Evolutionary conservation across 37 sponge, comb jelly and placozoan genomes (phyloP), one percentile per base, ranked within the genome.

Genomic region (Halisarca cf. caerulea): DNA sequence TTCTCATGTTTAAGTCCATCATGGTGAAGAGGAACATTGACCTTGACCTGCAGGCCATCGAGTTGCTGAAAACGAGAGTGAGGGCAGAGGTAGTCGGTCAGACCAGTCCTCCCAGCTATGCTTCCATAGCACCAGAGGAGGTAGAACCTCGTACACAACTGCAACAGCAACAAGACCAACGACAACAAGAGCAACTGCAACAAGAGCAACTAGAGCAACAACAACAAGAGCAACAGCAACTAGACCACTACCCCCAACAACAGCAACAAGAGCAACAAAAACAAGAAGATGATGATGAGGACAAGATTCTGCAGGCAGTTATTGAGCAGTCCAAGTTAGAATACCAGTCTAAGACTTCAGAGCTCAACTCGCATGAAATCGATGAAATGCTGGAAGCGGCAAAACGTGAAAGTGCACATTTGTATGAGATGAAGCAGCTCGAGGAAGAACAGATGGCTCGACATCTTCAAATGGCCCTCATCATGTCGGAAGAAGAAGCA

Each of bases 21-120:
- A 94, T 96, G 96, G 90, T 89, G 23, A 78, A 86, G 27, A 81
- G 80, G 32, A 94, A 96, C 43, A 86, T 74, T 47, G 94, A 90
- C 21, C 86, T 95, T 24, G 88, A 95, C 39, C 38, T 61, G 32
- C 82, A 92, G 47, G 96, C 91, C 40, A 25, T 92, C 0, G 81
- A 77, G 2, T 23, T 89, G 18, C 54, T 88, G 66, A 42, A 59
- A 3, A 23, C 30, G 64, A n/a, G 30, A 62, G 64, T 23, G 5
- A 23, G 64, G 51, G 9, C 51, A 47, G 51, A 47, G 51, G 51
- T 14, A 47, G 9, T 11, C 51, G 9, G 11, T 47, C 51, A 47
- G 51, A 14, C 51, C 11, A 11, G 11, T 47, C 51, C 51, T 47
- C 51, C 51, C 51, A 47, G 51, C 11, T 47, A 47, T 11, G 11